A percentile compares a stretch with the other conserved stretches of the same genome.
Conservation (phyloP, 2,797 vertebrate species). For the Scomberomorus guttatus region DNA sequence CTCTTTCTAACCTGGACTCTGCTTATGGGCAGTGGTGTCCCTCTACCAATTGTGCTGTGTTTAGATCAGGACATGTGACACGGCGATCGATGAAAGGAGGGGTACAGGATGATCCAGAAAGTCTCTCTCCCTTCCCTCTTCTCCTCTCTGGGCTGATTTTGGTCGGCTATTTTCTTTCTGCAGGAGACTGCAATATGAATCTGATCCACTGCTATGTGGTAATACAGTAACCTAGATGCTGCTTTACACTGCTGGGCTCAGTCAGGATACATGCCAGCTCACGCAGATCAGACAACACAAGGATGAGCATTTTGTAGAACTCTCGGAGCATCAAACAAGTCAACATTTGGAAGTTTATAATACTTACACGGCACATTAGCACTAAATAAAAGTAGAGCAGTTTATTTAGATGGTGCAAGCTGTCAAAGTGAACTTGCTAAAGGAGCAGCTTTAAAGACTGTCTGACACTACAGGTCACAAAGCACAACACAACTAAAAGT, state of each 20-base stretch:
- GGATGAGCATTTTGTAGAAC: constrained; percentile 5
- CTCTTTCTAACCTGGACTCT: constrained; percentile 11
- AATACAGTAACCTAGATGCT: constrained; percentile 28
- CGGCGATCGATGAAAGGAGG: constrained; percentile 65
- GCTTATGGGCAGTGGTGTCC: constrained; percentile 34
- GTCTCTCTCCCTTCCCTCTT: constrained; percentile 31
- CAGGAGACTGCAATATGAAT: constrained; percentile 44
- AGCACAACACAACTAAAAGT: neutral
- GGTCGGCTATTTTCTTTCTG: constrained; percentile 44
- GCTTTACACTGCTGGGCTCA: constrained; percentile 14
- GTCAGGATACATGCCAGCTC: neutral
- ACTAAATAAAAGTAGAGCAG: neutral
- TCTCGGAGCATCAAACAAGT: constrained; percentile 13
- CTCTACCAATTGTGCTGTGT: constrained; percentile 47
- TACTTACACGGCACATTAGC: neutral
- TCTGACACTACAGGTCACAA: neutral
- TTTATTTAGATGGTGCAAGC: constrained; percentile 14
- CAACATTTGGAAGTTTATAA: constrained; percentile 4
- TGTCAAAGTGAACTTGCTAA: neutral
- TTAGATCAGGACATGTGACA: constrained; percentile 62
- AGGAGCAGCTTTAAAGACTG: neutral
- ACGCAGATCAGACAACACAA: constrained; percentile 1
- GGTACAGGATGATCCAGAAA: constrained; percentile 58
- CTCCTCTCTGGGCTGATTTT: constrained; percentile 40
- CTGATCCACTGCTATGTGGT: constrained; percentile 32